Conservation (phyloP, 2,797 vertebrate species). For the Melanotaenia maccullochi region DNA sequence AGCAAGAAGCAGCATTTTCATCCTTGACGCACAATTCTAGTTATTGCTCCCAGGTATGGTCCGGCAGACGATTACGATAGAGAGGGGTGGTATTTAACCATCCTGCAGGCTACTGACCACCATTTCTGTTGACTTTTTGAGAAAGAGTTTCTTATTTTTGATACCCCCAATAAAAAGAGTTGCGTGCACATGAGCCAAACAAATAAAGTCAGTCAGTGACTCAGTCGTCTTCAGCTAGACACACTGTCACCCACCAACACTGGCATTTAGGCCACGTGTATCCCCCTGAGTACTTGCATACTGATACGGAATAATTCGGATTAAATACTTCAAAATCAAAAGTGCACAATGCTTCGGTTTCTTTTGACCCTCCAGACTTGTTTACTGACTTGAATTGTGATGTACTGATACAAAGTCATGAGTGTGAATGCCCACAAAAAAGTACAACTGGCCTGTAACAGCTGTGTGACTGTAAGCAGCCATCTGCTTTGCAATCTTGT, state of each 20-base stretch:
- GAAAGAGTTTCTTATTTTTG: neutral
- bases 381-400: too few relatives aligned
- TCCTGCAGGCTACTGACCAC: neutral
- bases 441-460: neutral
- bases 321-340: too few relatives aligned
- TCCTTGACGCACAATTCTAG: neutral
- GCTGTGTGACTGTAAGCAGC: neutral
- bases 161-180: neutral
- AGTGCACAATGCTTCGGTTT: too few relatives aligned
- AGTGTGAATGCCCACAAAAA: neutral
- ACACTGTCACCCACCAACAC: too few relatives aligned
- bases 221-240: neutral
- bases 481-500: neutral
- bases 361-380: too few relatives aligned
- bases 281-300: too few relatives aligned
- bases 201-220: neutral
- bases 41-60: neutral
- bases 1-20: too few relatives aligned
- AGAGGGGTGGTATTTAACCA: neutral
- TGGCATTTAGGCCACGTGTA: too few relatives aligned
- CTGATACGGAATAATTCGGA: too few relatives aligned
- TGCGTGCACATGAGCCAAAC: neutral
- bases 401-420: neutral
- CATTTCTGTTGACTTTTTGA: neutral
- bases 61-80: neutral